Percentiles rank a stretch among this genome's conserved stretches.
Evolutionary conservation across 1,140 invertebrate genomes (phyloP).

Genomic region (Copidosoma floridanum): DNA sequence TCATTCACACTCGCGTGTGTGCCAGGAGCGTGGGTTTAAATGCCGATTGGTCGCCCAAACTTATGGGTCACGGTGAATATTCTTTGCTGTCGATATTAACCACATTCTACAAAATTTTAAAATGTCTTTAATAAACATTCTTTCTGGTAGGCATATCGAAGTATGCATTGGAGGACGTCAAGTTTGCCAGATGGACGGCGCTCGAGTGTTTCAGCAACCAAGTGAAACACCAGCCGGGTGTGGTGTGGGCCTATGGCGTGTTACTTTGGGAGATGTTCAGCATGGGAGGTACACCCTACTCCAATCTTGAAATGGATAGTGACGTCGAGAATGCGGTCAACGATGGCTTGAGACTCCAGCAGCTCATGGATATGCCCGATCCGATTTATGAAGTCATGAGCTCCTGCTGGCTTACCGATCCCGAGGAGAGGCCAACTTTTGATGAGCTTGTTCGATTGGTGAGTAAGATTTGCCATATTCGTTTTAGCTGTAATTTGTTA

Average conservation of each 20-base stretch:
- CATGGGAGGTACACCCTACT: slow-evolving; percentile 80
- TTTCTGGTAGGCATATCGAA: slow-evolving; percentile 52
- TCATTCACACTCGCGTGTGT: slow-evolving; percentile 71
- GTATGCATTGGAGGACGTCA: slow-evolving; percentile 53
- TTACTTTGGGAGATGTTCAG: slow-evolving; percentile 80
- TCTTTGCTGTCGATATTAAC: too few species aligned
- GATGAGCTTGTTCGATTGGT: slow-evolving; percentile 59
- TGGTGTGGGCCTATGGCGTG: slow-evolving; percentile 81
- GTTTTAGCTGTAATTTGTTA: neutral
- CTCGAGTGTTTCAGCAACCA: slow-evolving; percentile 71
- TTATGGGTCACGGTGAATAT: slow-evolving; percentile 66
- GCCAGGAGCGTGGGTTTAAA: slow-evolving; percentile 69
- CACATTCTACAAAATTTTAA: too few species aligned
- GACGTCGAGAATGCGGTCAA: slow-evolving; percentile 70
- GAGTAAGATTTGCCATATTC: too few species aligned
- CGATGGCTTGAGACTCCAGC: slow-evolving; percentile 68
- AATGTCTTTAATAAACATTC: neutral
- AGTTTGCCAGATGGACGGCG: slow-evolving; percentile 76
- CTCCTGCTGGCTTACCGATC: slow-evolving; percentile 82
- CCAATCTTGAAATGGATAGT: slow-evolving; percentile 61
- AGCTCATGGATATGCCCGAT: slow-evolving; percentile 70
- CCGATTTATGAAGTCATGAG: slow-evolving; percentile 79
- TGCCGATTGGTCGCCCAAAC: slow-evolving; percentile 64
- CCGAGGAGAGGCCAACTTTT: slow-evolving; percentile 74
- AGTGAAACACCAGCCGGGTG: slow-evolving; percentile 66